Evolutionary conservation across 2,888 invertebrate species (phyloP).

Genomic region (Coleophora deauratella): DNA sequence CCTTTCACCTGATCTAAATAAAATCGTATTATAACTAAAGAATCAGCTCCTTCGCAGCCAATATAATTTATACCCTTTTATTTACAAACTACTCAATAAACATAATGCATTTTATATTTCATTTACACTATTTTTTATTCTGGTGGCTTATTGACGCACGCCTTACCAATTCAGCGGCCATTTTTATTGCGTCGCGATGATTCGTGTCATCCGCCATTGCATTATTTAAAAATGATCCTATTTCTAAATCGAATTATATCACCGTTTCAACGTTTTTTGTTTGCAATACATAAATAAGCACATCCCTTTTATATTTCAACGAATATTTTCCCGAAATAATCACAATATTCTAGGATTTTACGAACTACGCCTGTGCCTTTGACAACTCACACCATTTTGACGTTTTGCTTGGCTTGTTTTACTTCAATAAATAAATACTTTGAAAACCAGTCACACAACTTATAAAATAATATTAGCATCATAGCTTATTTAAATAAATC

Average conservation of each 20-base stretch:
- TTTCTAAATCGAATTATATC: slow-evolving; percentile 39
- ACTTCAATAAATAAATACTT: slow-evolving; percentile 32
- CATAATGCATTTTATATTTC: not conserved
- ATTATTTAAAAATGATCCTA: slow-evolving; percentile 46
- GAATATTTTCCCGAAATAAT: slow-evolving; percentile 42
- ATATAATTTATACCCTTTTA: no score
- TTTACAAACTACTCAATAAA: not conserved
- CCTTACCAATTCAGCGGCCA: slow-evolving; percentile 67
- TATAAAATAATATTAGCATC: slow-evolving; percentile 19
- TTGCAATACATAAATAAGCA: slow-evolving; percentile 39
- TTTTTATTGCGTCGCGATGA: slow-evolving; percentile 73
- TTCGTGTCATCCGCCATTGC: slow-evolving; percentile 74
- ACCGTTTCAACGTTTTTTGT: slow-evolving; percentile 35
- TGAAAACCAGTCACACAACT: slow-evolving; percentile 43
- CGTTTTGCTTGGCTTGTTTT: slow-evolving; percentile 47
- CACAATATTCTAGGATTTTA: slow-evolving; percentile 53
- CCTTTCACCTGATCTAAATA: slow-evolving; percentile 56
- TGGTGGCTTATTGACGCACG: slow-evolving; percentile 61
- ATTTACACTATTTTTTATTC: slow-evolving; percentile 17
- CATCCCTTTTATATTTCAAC: slow-evolving; percentile 41
- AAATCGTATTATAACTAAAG: not conserved
- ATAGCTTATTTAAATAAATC: not conserved
- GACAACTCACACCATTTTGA: slow-evolving; percentile 72
- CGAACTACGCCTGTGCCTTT: slow-evolving; percentile 62
- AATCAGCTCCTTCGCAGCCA: not conserved